phyloP scores from a whole-genome alignment of 2,113 vertebrate species.

The Podocnemis expansa region DNA sequence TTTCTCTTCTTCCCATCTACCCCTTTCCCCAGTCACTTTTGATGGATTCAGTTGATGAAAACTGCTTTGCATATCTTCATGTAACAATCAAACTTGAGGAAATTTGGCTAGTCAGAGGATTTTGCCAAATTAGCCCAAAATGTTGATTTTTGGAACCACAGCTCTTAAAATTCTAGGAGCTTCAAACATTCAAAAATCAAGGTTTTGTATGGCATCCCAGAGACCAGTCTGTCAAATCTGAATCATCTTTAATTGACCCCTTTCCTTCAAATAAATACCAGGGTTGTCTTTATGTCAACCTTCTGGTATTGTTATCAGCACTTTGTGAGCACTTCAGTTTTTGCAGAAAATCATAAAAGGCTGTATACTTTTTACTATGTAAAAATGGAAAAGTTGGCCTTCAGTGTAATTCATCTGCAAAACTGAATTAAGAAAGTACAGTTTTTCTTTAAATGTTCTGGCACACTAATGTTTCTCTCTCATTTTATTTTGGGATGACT shows the following conservation, averaged over 20 bases:
- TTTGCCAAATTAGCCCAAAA: conserved; percentile 3
- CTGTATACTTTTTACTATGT: conserved; percentile 18
- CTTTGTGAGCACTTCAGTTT: conserved; percentile 22
- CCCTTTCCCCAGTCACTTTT: background rate
- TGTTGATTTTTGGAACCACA: background rate
- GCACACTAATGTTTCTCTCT: conserved; percentile 61
- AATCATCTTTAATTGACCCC: background rate
- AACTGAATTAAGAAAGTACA: conserved; percentile 10
- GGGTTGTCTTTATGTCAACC: background rate
- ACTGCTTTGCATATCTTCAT: background rate
- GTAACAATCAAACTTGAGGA: background rate
- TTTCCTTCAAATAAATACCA: background rate
- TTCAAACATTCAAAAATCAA: background rate
- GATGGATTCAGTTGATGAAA: conserved; percentile 1
- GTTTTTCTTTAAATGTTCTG: background rate
- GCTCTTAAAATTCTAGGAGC: background rate
- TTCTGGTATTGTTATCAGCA: background rate
- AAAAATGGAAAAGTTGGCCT: conserved; percentile 26
- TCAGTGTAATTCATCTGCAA: conserved; percentile 7
- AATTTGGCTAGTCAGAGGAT: background rate
- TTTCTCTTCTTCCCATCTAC: background rate
- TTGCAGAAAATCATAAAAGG: conserved; percentile 48
- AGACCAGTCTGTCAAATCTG: background rate
- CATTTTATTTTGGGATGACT: conserved; percentile 70
- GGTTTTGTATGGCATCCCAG: conserved; percentile 15